phyloP scores from a whole-genome alignment of 2,797 vertebrate genomes.

The Adelosebastes latens region DNA sequence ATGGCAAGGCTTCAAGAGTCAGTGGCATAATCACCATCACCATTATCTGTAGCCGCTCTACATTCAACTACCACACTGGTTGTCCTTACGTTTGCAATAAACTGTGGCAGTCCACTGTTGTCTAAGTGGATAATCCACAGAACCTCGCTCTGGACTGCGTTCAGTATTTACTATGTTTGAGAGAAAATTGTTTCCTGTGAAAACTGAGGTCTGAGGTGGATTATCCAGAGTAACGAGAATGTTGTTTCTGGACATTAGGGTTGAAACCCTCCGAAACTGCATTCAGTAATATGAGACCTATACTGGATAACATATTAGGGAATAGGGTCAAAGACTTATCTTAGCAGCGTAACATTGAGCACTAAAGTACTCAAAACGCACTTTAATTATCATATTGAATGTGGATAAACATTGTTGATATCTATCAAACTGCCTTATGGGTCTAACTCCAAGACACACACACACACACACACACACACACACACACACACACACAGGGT shows the following conservation, averaged over 20 bases:
- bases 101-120: neutral
- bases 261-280: neutral
- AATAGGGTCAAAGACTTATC: neutral
- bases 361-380: neutral
- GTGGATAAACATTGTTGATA: neutral
- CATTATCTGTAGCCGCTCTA: neutral
- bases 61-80: neutral
- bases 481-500: conserved; percentile 4
- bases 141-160: neutral
- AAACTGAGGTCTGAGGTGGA: neutral
- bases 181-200: neutral
- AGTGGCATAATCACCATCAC: neutral
- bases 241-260: neutral
- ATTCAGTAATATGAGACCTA: neutral
- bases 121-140: neutral
- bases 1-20: neutral
- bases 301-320: neutral
- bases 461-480: conserved; percentile 1
- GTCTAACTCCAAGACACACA: neutral
- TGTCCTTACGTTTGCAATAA: neutral
- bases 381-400: neutral
- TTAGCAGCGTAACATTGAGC: neutral
- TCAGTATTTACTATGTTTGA: neutral
- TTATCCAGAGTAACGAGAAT: neutral
- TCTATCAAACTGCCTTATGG: neutral